phyloP scores from a whole-genome alignment of 2,888 invertebrate genomes.

The Macaria liturata region DNA sequence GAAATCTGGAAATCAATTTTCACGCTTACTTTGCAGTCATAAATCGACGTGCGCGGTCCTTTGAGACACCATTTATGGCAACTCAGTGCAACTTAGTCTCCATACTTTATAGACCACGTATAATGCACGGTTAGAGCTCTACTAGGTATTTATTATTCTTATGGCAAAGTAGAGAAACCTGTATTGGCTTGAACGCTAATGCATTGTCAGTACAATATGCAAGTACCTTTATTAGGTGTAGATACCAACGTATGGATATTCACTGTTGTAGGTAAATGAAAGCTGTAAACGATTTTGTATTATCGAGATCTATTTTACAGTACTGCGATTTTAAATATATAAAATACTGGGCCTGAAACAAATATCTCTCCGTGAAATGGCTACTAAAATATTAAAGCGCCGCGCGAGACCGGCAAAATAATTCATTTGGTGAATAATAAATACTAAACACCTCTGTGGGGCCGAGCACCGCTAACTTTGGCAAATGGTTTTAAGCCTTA shows the following conservation, averaged over 20 bases:
- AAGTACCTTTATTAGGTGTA: too few relatives aligned
- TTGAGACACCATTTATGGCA: slow-evolving; percentile 52
- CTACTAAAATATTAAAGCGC: slow-evolving; percentile 36
- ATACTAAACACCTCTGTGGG: slow-evolving; percentile 22
- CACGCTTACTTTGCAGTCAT: slow-evolving; percentile 43
- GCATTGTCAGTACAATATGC: not conserved
- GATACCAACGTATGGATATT: too few relatives aligned
- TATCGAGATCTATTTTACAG: too few relatives aligned
- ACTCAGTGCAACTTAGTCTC: slow-evolving; percentile 35
- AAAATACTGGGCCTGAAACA: not conserved
- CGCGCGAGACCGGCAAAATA: slow-evolving; percentile 18
- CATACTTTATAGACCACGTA: too few relatives aligned
- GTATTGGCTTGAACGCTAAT: not conserved
- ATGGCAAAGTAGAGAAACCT: not conserved
- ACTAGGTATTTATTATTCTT: not conserved
- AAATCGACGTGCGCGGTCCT: slow-evolving; percentile 49
- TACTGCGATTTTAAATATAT: too few relatives aligned
- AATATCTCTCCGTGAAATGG: slow-evolving; percentile 1
- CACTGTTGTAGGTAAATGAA: too few relatives aligned
- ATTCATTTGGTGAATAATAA: slow-evolving; percentile 26
- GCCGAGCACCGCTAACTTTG: slow-evolving; percentile 28
- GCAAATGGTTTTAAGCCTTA: slow-evolving; percentile 31
- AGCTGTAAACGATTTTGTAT: too few relatives aligned
- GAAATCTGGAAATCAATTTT: slow-evolving; percentile 49
- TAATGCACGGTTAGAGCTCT: too few relatives aligned